Conservation (phyloP, 53 echinoderm and acorn worm species). For the Zoroaster sp. region DNA sequence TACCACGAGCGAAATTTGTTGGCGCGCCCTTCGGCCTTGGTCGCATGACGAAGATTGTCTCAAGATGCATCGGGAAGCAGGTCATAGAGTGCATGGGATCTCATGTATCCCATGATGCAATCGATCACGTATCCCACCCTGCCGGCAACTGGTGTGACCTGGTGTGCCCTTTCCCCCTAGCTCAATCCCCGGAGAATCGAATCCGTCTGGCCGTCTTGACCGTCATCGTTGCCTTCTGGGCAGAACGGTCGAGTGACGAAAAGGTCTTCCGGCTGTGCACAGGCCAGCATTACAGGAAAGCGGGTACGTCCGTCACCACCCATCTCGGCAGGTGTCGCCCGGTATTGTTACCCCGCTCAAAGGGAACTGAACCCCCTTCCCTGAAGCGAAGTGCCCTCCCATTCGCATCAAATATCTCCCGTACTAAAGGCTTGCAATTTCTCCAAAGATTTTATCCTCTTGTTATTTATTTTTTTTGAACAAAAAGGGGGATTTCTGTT, state of each 20-base stretch:
- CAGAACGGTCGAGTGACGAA: constrained; percentile 60
- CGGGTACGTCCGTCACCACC: constrained; percentile 8
- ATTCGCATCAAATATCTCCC: constrained; percentile 49
- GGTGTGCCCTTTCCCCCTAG: constrained; percentile 37
- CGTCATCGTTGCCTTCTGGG: constrained; percentile 46
- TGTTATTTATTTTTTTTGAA: neutral
- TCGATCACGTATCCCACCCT: constrained; percentile 31
- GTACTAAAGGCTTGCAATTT: constrained; percentile 3
- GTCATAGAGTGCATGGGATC: neutral
- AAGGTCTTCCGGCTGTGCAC: constrained; percentile 41
- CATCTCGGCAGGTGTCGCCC: constrained; percentile 21
- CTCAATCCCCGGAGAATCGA: neutral
- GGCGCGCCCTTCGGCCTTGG: constrained; percentile 11
- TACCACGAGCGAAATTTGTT: neutral
- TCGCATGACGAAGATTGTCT: constrained; percentile 34
- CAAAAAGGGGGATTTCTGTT: neutral
- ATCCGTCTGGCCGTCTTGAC: constrained; percentile 42
- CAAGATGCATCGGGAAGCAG: neutral
- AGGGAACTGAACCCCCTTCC: constrained; percentile 49
- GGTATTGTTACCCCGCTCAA: constrained; percentile 27
- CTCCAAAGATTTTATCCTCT: constrained; percentile 27
- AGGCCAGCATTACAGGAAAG: neutral
- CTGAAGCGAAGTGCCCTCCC: constrained; percentile 45
- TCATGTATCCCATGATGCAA: constrained; percentile 16
- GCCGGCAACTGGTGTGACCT: constrained; percentile 23